A percentile compares a stretch with the other conserved stretches of the same genome.
These are phyloP conservation scores for Potorous gilbertii DNA, from an alignment of 2,797 vertebrate genomes.

Conservation along the genomic window DNA sequence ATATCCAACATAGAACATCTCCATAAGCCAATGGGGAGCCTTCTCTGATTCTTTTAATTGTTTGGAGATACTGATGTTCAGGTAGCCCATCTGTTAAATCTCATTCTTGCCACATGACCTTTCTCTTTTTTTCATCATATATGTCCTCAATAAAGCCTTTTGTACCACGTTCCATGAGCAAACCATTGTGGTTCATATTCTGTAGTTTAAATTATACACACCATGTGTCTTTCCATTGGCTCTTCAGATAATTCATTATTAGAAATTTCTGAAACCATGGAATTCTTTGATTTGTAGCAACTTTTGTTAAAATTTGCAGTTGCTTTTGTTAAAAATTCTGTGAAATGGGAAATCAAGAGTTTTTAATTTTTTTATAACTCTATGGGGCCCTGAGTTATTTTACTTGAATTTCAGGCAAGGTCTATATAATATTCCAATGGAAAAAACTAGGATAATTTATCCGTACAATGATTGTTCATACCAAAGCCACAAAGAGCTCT, in stretches of 20 bases:
- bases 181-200: neutral
- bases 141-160: neutral
- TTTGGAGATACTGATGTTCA: neutral
- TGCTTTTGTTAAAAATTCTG: neutral
- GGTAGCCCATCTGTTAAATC: neutral
- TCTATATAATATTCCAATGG: neutral
- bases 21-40: neutral
- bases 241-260: neutral
- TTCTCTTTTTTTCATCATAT: neutral
- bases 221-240: neutral
- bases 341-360: neutral
- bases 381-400: neutral
- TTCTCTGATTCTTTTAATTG: neutral
- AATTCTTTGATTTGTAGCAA: neutral
- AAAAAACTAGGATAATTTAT: neutral
- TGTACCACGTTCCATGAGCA: neutral
- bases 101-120: neutral
- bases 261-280: neutral
- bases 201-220: neutral
- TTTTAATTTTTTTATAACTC: neutral
- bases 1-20: neutral
- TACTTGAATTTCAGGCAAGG: neutral
- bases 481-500: neutral
- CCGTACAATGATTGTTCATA: neutral
- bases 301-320: neutral